Evolutionary conservation across 2,888 invertebrate genomes (phyloP).

Genomic region (Sarcophaga subvicina): DNA sequence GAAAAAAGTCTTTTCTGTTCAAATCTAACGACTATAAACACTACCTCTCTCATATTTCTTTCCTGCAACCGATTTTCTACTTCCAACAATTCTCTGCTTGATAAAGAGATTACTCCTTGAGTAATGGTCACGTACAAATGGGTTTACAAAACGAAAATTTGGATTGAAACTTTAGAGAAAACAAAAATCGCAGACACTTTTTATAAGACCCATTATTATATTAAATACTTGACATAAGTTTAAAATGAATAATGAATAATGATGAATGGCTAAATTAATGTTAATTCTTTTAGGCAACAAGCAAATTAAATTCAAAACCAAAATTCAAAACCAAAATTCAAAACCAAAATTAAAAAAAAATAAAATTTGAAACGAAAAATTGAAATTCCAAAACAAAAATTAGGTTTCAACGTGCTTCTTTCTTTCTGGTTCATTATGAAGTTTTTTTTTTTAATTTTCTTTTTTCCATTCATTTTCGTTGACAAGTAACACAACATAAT

Average conservation of each 20-base stretch:
- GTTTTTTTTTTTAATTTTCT: constrained; percentile 6
- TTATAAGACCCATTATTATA: no score
- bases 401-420: constrained; percentile 51
- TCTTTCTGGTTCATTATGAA: neutral
- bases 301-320: constrained; percentile 39
- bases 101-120: no score
- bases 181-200: no score
- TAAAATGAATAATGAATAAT: neutral
- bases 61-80: no score
- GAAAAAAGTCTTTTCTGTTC: no score
- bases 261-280: neutral
- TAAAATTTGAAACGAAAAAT: neutral
- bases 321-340: constrained; percentile 18
- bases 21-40: no score
- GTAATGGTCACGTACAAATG: no score
- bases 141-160: no score
- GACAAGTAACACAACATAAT: constrained; percentile 6
- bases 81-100: no score
- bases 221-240: neutral
- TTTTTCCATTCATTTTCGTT: neutral
- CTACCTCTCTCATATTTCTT: no score
- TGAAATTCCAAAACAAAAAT: constrained; percentile 11
- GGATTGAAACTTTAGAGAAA: no score
- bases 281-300: constrained; percentile 38
- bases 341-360: neutral